These are phyloP conservation scores for Drosophila cardini DNA, from an alignment of 1,140 invertebrate species.

Conservation along the genomic window DNA sequence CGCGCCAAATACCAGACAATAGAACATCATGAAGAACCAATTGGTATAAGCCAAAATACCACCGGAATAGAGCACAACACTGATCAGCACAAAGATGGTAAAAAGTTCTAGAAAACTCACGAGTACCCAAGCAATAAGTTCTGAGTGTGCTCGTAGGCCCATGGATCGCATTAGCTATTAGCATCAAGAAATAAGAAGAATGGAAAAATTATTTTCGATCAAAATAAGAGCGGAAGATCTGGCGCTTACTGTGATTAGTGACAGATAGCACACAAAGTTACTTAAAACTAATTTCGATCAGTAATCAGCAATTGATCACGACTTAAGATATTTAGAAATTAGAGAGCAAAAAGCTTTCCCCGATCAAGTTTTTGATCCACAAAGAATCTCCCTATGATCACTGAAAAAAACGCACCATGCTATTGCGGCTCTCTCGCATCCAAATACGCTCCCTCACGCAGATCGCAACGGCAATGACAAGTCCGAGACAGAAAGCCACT, in stretches of 20 bases:
- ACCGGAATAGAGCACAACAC: slow-evolving; percentile 86
- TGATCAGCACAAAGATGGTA: slow-evolving; percentile 85
- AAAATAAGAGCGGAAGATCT: too few species aligned
- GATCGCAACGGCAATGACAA: slow-evolving; percentile 87
- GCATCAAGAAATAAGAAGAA: background rate
- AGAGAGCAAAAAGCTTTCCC: too few species aligned
- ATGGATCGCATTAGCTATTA: slow-evolving; percentile 88
- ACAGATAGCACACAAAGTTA: background rate
- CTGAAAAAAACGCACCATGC: slow-evolving; percentile 85
- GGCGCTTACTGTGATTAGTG: background rate
- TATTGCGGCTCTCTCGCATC: slow-evolving; percentile 88
- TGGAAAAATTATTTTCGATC: background rate
- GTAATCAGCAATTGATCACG: too few species aligned
- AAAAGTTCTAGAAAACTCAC: slow-evolving; percentile 86
- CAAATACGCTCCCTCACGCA: slow-evolving; percentile 87
- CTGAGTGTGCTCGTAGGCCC: slow-evolving; percentile 87
- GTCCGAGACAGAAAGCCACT: slow-evolving; percentile 87
- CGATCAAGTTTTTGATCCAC: too few species aligned
- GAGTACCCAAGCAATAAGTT: slow-evolving; percentile 88
- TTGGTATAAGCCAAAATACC: slow-evolving; percentile 86
- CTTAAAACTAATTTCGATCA: too few species aligned
- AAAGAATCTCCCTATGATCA: background rate
- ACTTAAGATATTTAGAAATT: too few species aligned
- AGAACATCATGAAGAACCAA: slow-evolving; percentile 85
- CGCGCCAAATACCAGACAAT: slow-evolving; percentile 87